phyloP scores from a whole-genome alignment of 2,888 invertebrate species.

The Phyto melanocephala region DNA sequence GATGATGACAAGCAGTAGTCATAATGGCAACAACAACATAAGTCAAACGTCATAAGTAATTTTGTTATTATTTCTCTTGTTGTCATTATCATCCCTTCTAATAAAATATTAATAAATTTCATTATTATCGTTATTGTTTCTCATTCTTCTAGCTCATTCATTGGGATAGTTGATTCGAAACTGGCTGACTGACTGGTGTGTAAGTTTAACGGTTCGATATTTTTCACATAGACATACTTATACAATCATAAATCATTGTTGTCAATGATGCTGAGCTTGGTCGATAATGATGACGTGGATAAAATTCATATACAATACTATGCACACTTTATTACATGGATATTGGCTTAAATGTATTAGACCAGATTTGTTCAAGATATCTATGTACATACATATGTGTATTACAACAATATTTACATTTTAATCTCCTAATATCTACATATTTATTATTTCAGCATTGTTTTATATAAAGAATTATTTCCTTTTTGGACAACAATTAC shows the following conservation, averaged over 20 bases:
- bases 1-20: slow-evolving; percentile 32
- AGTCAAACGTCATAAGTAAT: slow-evolving; percentile 44
- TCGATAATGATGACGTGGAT: slow-evolving; percentile 63
- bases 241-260: slow-evolving; percentile 75
- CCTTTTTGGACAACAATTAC: neutral
- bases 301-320: neutral
- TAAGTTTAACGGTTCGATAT: slow-evolving; percentile 20
- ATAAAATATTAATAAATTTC: slow-evolving; percentile 35
- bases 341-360: slow-evolving; percentile 24
- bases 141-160: neutral
- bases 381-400: too few relatives aligned
- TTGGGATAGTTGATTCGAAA: slow-evolving; percentile 15
- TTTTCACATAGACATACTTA: slow-evolving; percentile 66
- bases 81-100: slow-evolving; percentile 47
- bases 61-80: neutral
- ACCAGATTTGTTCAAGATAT: slow-evolving; percentile 32
- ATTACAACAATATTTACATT: slow-evolving; percentile 40
- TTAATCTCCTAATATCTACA: neutral
- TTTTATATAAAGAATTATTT: slow-evolving; percentile 9
- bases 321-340: slow-evolving; percentile 22
- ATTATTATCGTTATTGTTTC: slow-evolving; percentile 36
- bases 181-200: slow-evolving; percentile 18
- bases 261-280: slow-evolving; percentile 44
- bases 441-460: neutral
- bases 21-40: slow-evolving; percentile 22